A percentile compares a stretch with the other conserved stretches of the same genome.
Conservation (phyloP, 2,113 vertebrate species). For the Phaetusa simplex region DNA sequence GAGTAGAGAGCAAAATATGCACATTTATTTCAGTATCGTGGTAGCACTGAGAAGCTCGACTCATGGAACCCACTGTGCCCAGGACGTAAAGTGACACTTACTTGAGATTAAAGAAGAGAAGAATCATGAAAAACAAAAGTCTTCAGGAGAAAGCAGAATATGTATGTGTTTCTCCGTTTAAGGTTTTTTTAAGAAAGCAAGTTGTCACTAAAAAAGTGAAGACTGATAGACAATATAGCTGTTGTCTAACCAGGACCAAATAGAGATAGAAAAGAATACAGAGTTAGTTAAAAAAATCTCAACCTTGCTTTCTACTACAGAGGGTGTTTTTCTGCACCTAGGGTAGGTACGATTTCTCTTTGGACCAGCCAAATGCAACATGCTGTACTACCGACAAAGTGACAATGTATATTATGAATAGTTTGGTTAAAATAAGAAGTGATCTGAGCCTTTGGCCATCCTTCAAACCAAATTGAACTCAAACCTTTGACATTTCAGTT, state of each 20-base stretch:
- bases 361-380: background rate
- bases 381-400: background rate
- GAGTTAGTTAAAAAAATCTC: background rate
- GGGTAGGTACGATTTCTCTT: background rate
- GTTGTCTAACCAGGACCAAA: background rate
- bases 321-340: background rate
- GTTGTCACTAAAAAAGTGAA: background rate
- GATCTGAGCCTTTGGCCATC: conserved; percentile 60
- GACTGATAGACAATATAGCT: background rate
- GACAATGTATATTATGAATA: background rate
- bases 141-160: background rate
- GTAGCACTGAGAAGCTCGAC: background rate
- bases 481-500: conserved; percentile 65
- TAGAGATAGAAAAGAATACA: background rate
- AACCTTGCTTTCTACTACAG: background rate
- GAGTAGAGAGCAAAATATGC: background rate
- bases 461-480: conserved; percentile 59
- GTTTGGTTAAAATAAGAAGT: conserved; percentile 42
- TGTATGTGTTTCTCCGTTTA: background rate
- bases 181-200: background rate
- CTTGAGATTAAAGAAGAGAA: background rate
- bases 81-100: background rate
- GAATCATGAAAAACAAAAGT: background rate
- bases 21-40: background rate
- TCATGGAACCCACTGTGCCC: background rate